Evolutionary conservation across 2,888 invertebrate species (phyloP).

Genomic region (Mystacides longicornis): DNA sequence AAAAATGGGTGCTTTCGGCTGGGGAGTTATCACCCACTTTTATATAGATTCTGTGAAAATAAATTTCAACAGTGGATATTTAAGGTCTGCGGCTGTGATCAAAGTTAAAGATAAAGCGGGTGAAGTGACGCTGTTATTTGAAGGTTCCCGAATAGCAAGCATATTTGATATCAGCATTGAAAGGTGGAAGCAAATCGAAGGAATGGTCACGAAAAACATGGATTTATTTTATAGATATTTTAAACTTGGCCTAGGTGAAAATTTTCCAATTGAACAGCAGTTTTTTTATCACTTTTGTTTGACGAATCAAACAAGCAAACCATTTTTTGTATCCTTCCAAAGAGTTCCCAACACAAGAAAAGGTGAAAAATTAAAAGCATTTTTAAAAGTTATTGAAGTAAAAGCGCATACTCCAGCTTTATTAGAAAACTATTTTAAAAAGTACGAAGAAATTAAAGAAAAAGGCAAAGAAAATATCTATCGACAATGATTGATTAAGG

Average conservation of each 20-base stretch:
- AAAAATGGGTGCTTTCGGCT: slow-evolving; percentile 27
- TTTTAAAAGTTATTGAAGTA: slow-evolving; percentile 34
- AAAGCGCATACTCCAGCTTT: slow-evolving; percentile 8
- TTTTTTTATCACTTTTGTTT: slow-evolving; percentile 44
- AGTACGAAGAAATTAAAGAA: background rate
- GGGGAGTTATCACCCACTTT: slow-evolving; percentile 41
- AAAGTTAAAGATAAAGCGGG: slow-evolving; percentile 39
- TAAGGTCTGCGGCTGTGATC: slow-evolving; percentile 36
- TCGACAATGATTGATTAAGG: no score
- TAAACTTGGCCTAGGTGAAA: slow-evolving; percentile 38
- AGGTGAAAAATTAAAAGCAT: slow-evolving; percentile 36
- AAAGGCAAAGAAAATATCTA: background rate
- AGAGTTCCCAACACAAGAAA: slow-evolving; percentile 38
- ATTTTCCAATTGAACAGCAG: slow-evolving; percentile 37
- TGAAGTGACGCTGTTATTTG: slow-evolving; percentile 37
- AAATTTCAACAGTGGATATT: slow-evolving; percentile 30
- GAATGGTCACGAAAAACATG: slow-evolving; percentile 33
- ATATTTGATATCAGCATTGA: slow-evolving; percentile 36
- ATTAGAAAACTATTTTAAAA: slow-evolving; percentile 6
- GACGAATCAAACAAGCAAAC: slow-evolving; percentile 35
- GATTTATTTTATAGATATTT: slow-evolving; percentile 45
- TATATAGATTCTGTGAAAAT: slow-evolving; percentile 44
- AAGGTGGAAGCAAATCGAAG: slow-evolving; percentile 41
- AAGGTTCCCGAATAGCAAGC: slow-evolving; percentile 35
- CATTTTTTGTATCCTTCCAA: slow-evolving; percentile 36